Evolutionary conservation across 2,797 vertebrate species (phyloP).

Genomic region (Anguilla anguilla): DNA sequence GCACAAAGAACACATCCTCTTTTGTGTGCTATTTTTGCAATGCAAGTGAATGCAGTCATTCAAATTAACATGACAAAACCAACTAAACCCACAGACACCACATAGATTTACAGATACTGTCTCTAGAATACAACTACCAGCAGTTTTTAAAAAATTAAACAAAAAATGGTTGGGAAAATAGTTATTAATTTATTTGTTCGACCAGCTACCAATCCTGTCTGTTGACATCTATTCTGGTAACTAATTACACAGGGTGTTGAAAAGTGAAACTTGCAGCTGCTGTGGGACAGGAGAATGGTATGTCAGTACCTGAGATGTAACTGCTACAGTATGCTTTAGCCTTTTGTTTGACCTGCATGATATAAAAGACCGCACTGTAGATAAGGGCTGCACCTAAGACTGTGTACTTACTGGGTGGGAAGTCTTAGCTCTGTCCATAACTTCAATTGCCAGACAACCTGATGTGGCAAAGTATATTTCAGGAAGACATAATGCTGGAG

Average conservation of each 20-base stretch:
- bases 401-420: constrained; percentile 57
- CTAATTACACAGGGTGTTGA: not conserved
- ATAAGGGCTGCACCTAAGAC: not conserved
- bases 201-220: not conserved
- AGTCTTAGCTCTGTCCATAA: constrained; percentile 5
- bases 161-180: not conserved
- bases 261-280: not conserved
- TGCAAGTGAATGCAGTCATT: not conserved
- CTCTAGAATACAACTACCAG: not conserved
- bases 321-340: not conserved
- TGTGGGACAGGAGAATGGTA: not conserved
- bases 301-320: not conserved
- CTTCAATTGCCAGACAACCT: not conserved
- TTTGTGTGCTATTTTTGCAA: not conserved
- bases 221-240: not conserved
- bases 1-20: not conserved
- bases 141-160: not conserved
- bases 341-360: not conserved
- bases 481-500: not conserved
- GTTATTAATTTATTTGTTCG: not conserved
- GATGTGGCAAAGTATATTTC: not conserved
- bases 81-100: not conserved
- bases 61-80: not conserved
- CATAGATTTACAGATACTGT: not conserved
- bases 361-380: not conserved